Conservation (phyloP, 2,113 vertebrate genomes). For the Caretta caretta region DNA sequence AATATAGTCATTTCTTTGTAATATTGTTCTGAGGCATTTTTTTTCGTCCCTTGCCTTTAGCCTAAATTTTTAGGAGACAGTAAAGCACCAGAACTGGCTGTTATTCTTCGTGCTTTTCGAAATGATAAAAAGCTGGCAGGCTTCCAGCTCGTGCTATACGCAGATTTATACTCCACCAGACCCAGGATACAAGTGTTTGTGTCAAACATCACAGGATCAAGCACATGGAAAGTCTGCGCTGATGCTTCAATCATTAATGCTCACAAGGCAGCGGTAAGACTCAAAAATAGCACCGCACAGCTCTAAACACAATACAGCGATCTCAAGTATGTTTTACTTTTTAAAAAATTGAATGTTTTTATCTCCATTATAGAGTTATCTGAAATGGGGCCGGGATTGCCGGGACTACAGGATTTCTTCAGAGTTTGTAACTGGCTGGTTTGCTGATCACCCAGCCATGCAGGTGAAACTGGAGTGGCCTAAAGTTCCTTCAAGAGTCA, state of each 20-base stretch:
- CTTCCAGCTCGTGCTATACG: slow-evolving; percentile 78
- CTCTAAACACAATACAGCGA: background rate
- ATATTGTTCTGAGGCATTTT: background rate
- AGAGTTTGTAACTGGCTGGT: slow-evolving; percentile 79
- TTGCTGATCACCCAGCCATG: slow-evolving; percentile 75
- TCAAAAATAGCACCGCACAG: background rate
- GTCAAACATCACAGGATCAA: slow-evolving; percentile 74
- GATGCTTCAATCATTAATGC: slow-evolving; percentile 79
- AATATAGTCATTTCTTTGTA: background rate
- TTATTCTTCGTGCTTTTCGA: slow-evolving; percentile 76
- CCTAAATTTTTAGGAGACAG: slow-evolving; percentile 74
- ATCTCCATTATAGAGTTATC: slow-evolving; percentile 19
- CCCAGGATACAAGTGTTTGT: slow-evolving; percentile 80
- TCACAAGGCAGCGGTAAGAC: slow-evolving; percentile 84
- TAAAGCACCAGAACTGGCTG: slow-evolving; percentile 72
- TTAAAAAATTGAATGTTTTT: background rate
- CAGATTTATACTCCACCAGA: slow-evolving; percentile 58
- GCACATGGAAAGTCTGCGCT: slow-evolving; percentile 83
- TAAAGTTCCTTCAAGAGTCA: slow-evolving; percentile 66
- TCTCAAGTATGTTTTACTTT: background rate
- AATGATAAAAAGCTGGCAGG: slow-evolving; percentile 72
- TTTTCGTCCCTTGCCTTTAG: slow-evolving; percentile 53
- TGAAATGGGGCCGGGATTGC: slow-evolving; percentile 81
- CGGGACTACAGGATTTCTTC: slow-evolving; percentile 71
- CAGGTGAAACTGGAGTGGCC: slow-evolving; percentile 78